Base-by-base conservation (phyloP, 2,888 invertebrate genomes). In the Ichneumoninae sp. region DNA sequence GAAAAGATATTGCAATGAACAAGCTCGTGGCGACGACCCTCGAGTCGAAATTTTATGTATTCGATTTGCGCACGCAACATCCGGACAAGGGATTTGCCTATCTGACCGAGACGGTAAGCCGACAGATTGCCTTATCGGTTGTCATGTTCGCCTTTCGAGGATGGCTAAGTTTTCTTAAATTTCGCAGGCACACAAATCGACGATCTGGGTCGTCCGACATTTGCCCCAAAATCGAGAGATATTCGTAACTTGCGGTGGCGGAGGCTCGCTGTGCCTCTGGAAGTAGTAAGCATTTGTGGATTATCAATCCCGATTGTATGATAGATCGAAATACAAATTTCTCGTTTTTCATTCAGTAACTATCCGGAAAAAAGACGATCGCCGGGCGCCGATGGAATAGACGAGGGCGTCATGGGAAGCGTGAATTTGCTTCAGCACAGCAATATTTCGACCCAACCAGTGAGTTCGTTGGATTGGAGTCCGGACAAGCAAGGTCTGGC, bases 1-100 rank as follows among this genome's bases (percentile, higher is more conserved):
- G 99, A 44, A 97, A 96, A 91, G 98, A 98, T 91, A 99, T 99
- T 90, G 95, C 96, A 83, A 98, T 99, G 98, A 99, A 99, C 93
- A 99, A 99, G 94, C 93, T 99, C 88, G 97, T 97, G 0, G 98
- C 97, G 0, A 98, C 98, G 0, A 98, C 98, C 0, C 94, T 99
- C 6, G 98, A 99, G 93, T 97, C 98, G 0, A 98, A 97, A 87
- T 96, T 99, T 83, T 96, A 97, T 91, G 96, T 98, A 0, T 99
- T 97, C 92, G 98, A 99, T 92, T 95, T 98, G 87, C 95, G 97
- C 88, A 98, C 98, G 0, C 97, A 97, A 89, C 98, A 98, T 94
- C 96, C 97, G 0, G 96, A 96, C 70, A 97, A 97, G 93, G 98
- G 98, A 3, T 99, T 97, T 93, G 96, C 97, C 3, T 94, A 94